Evolutionary conservation across 2,888 invertebrate species (phyloP).

Genomic region (Podotricha telesiphe): DNA sequence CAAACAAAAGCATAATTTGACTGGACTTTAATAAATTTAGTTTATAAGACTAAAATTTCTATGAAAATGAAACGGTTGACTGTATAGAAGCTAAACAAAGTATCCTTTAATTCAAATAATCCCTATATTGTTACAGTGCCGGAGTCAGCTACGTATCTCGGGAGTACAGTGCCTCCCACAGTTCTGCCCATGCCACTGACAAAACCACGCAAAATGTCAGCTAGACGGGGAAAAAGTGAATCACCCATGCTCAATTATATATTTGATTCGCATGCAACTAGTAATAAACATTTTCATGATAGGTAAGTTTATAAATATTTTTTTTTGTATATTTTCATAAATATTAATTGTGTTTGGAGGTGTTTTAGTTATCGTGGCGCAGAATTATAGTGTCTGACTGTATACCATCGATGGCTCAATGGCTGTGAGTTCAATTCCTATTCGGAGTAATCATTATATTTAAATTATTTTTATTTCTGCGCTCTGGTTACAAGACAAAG

Average conservation of each 20-base stretch:
- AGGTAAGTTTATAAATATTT: slow-evolving; percentile 61
- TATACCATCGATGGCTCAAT: no score
- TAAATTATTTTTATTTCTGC: no score
- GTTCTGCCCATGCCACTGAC: slow-evolving; percentile 60
- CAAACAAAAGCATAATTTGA: no score
- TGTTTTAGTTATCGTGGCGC: no score
- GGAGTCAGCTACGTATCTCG: slow-evolving; percentile 51
- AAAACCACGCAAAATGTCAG: slow-evolving; percentile 60
- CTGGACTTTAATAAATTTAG: not conserved
- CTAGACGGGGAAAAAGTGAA: slow-evolving; percentile 82
- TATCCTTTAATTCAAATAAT: not conserved
- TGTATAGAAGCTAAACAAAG: not conserved
- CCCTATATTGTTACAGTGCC: slow-evolving; percentile 41
- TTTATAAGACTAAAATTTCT: not conserved
- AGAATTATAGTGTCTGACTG: no score
- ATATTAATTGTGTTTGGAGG: no score
- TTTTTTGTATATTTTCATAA: not conserved
- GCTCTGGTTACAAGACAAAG: no score
- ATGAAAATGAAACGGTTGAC: not conserved
- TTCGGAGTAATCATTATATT: no score
- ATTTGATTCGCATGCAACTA: slow-evolving; percentile 87
- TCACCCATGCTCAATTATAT: slow-evolving; percentile 89
- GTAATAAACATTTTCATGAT: slow-evolving; percentile 88
- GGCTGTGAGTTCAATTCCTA: no score
- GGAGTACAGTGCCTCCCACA: slow-evolving; percentile 60